Conservation (phyloP, 2,797 vertebrate species). For the Anguilla pacifica region DNA sequence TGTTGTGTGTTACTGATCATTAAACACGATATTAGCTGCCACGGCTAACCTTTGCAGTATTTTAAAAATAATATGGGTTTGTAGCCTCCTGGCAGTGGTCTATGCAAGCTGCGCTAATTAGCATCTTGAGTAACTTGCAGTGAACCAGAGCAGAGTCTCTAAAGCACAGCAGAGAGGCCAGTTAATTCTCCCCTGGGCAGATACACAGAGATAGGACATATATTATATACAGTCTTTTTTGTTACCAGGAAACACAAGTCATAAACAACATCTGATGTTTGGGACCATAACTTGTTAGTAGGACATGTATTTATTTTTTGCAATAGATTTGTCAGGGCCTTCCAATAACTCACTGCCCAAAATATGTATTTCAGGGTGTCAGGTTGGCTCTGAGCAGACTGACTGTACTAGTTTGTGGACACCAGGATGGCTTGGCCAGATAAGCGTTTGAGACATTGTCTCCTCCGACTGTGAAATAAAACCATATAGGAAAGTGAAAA, state of each 20-base stretch:
- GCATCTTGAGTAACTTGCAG: not conserved
- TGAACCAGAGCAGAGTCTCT: not conserved
- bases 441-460: not conserved
- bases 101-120: not conserved
- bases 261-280: constrained; percentile 13
- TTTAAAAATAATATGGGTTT: not conserved
- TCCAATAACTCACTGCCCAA: not conserved
- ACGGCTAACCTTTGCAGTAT: not conserved
- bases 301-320: not conserved
- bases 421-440: not conserved
- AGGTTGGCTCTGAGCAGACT: not conserved
- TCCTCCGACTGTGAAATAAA: not conserved
- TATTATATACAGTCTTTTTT: constrained; percentile 1
- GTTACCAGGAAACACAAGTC: not conserved
- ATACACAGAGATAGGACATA: not conserved
- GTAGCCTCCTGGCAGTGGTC: not conserved
- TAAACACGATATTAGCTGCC: not conserved
- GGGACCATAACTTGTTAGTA: not conserved
- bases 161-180: not conserved
- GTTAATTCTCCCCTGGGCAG: not conserved
- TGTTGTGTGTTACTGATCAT: not conserved
- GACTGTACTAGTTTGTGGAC: not conserved
- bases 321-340: not conserved
- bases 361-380: not conserved
- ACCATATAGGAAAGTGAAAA: not conserved